Base-by-base conservation (phyloP, 2,888 invertebrate species). In the Napeogenes sylphis region DNA sequence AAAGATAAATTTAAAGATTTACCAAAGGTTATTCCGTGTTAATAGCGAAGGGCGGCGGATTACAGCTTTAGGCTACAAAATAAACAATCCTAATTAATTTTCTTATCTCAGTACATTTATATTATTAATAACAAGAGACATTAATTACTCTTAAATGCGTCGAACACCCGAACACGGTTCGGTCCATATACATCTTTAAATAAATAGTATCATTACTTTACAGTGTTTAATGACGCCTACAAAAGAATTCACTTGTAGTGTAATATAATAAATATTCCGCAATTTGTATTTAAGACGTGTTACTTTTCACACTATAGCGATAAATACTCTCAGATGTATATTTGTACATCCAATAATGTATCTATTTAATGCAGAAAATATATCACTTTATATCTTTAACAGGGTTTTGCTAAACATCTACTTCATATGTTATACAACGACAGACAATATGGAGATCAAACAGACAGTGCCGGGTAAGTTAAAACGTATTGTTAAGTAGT, bases 371-470 rank as follows among this genome's bases (percentile, higher is more conserved):
- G 13, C 10, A 12, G 14, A 38, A 6, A 47, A 45, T 55, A 14
- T 53, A n/a, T 56, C 42, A 58, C 58, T 58, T 47, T 38, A 14
- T 33, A 45, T 54, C 32, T 46, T 68, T 74, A 73, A 2, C 71
- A 90, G 90, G 84, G 83, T 2, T 90, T 90, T 64, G 84, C 83
- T 10, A 83, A 87, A 60, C 86, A 89, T 72, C 75, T 90, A 2
- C 82, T 83, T 55, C 75, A 86, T 78, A 81, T 89, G 85, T 66
- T 87, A 14, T 83, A 80, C 54, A 79, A 76, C 65, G 89, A 90
- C 67, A 80, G 79, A 54, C 77, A 74, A 67, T 76, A 74, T 58
- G 82, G 75, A 8, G 81, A 84, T 12, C 77, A 78, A 63, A 68
- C 75, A 30, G 83, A 83, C 45, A 65, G 70, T n/a, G 64, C 68